Conservation (phyloP, 2,113 vertebrate species). For the Psammodynastes pulverulentus region DNA sequence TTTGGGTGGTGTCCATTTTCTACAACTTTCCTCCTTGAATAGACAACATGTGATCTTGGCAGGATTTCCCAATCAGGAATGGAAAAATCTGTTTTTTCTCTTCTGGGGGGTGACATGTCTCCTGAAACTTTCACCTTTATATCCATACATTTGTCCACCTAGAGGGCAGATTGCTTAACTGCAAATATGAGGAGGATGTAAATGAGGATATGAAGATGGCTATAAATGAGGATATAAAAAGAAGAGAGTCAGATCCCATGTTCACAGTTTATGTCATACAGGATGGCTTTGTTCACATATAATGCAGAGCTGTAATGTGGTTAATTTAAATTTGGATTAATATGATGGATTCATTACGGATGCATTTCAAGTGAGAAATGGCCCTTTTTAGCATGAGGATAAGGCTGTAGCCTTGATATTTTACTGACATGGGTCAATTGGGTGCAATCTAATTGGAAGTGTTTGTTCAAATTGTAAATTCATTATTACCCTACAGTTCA, state of each 20-base stretch:
- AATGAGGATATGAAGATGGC: background rate
- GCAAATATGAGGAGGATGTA: background rate
- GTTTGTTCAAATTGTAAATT: background rate
- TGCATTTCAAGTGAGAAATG: background rate
- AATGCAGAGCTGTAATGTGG: background rate
- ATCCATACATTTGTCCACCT: background rate
- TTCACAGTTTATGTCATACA: background rate
- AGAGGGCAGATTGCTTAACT: background rate
- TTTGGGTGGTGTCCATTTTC: background rate
- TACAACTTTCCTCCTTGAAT: background rate
- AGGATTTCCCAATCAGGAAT: background rate
- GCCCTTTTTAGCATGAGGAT: background rate
- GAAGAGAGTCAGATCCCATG: background rate
- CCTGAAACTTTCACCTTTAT: background rate
- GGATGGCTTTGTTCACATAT: background rate
- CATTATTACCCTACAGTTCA: background rate
- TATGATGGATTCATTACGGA: background rate
- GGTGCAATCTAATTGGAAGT: background rate
- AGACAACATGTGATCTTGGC: background rate
- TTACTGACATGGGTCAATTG: background rate
- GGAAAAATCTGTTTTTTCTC: background rate
- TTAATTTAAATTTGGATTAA: background rate
- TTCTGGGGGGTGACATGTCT: background rate
- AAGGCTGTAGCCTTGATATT: background rate
- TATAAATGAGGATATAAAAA: background rate